phyloP scores from a whole-genome alignment of 2,888 invertebrate genomes.

The Tetragonisca angustula region DNA sequence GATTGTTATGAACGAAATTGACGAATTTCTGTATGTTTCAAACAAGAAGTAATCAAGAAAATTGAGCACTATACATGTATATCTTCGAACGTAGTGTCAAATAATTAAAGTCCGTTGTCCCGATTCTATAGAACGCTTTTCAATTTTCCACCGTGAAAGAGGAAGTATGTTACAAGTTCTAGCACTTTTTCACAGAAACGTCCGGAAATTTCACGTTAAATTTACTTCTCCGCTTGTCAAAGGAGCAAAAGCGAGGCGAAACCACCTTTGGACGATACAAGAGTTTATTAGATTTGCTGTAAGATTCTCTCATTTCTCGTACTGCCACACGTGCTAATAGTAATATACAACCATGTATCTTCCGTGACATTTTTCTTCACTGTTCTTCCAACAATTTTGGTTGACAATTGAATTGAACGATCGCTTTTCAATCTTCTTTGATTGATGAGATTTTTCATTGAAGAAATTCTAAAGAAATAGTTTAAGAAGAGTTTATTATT shows the following conservation, averaged over 20 bases:
- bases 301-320: not conserved
- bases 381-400: not conserved
- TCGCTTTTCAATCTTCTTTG: no score
- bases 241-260: not conserved
- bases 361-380: not conserved
- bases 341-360: not conserved
- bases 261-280: not conserved
- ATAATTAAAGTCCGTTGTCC: not conserved
- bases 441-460: no score
- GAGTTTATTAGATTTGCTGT: not conserved
- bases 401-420: not conserved
- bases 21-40: no score
- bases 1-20: no score
- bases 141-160: not conserved
- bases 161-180: not conserved
- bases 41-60: not conserved
- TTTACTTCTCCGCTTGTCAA: not conserved
- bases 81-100: not conserved
- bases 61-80: not conserved
- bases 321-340: not conserved
- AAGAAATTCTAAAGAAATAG: no score
- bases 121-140: not conserved
- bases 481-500: no score
- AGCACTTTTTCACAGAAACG: conserved; percentile 40
- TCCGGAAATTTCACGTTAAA: not conserved